A percentile compares a stretch with the other conserved stretches of the same genome.
phyloP scores from a whole-genome alignment of 1,140 invertebrate species.

The Glossosoma conforme region DNA sequence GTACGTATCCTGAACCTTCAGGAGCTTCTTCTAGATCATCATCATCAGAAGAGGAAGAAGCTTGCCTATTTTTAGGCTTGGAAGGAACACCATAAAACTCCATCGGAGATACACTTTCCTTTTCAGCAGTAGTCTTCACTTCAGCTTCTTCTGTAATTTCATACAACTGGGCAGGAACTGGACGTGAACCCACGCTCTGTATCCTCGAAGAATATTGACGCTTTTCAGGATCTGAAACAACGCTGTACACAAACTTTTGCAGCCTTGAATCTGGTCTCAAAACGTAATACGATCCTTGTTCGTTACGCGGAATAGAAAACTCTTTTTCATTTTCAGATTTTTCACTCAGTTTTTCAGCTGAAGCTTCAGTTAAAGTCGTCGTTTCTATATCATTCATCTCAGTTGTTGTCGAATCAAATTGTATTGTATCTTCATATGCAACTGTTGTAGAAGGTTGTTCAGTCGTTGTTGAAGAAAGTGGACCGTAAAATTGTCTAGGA shows the following conservation, averaged over 20 bases:
- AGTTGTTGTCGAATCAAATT: neutral
- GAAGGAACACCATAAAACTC: no score
- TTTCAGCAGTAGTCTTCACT: no score
- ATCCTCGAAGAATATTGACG: constrained; percentile 19
- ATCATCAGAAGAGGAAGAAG: no score
- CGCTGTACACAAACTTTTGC: constrained; percentile 18
- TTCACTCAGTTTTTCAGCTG: constrained; percentile 1
- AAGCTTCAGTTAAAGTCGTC: constrained; percentile 12
- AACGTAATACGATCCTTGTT: constrained; percentile 17
- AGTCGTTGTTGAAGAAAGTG: neutral
- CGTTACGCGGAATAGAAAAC: neutral
- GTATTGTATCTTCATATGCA: constrained; percentile 10
- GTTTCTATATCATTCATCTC: neutral
- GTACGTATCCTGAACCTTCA: no score
- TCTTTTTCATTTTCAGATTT: neutral
- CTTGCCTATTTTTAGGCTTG: no score
- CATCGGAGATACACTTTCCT: no score
- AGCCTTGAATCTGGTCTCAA: constrained; percentile 15
- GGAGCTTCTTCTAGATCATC: no score
- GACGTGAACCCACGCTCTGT: no score
- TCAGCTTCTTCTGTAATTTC: no score
- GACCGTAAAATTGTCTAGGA: constrained; percentile 26
- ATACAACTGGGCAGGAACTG: no score
- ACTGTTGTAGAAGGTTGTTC: constrained; percentile 35
- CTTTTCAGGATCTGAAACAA: constrained; percentile 7